Percentiles rank a stretch among this genome's conserved stretches.
Evolutionary conservation across 2,113 vertebrate species (phyloP).

Genomic region (Sinocyclocheilus grahami): DNA sequence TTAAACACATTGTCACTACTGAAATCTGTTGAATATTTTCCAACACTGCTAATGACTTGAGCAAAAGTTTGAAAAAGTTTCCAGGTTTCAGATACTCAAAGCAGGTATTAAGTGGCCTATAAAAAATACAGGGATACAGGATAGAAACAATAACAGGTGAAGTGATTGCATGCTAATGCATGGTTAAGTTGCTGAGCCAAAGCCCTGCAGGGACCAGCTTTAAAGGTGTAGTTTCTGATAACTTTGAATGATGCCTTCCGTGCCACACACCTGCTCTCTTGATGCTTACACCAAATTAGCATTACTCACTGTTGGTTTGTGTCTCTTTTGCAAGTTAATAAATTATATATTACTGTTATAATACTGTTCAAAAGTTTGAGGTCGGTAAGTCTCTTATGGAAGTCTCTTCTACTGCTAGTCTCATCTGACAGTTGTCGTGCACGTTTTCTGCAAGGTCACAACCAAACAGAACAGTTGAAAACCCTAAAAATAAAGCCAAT

Average conservation of each 20-base stretch:
- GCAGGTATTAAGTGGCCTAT: background rate
- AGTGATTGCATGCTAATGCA: conserved; percentile 1
- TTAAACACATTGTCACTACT: too few relatives aligned
- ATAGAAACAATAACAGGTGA: background rate
- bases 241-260: conserved; percentile 4
- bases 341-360: background rate
- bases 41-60: background rate
- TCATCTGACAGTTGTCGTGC: background rate
- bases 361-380: background rate
- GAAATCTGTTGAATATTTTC: background rate
- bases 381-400: background rate
- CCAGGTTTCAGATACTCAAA: background rate
- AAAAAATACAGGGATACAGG: background rate
- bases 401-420: background rate
- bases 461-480: background rate
- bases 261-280: background rate
- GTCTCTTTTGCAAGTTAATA: too few relatives aligned
- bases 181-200: background rate
- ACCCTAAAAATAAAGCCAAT: background rate
- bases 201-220: conserved; percentile 11
- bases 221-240: background rate
- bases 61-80: background rate
- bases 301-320: background rate
- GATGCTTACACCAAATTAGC: background rate
- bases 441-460: background rate